Percentiles rank a stretch among this genome's conserved stretches.
Evolutionary conservation across 2,113 vertebrate genomes (phyloP).

Genomic region (Tapirus terrestris): DNA sequence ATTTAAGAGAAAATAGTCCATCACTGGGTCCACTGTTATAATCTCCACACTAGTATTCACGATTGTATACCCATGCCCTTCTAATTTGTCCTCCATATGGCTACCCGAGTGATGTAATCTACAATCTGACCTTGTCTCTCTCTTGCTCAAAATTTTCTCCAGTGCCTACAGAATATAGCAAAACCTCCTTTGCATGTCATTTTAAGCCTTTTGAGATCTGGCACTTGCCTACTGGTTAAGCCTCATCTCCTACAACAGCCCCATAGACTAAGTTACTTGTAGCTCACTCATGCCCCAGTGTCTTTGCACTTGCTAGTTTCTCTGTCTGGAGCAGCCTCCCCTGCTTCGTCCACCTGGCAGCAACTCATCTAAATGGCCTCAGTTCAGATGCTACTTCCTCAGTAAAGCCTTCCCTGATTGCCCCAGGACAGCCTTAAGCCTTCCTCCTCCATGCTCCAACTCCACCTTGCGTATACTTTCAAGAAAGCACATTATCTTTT

Average conservation of each 20-base stretch:
- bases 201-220: not conserved
- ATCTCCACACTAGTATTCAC: not conserved
- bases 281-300: not conserved
- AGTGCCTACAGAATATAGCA: not conserved
- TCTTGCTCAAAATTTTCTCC: not conserved
- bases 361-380: not conserved
- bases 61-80: not conserved
- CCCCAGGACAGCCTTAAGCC: not conserved
- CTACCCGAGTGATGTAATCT: not conserved
- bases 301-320: not conserved
- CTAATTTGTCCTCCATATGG: not conserved
- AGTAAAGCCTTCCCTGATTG: not conserved
- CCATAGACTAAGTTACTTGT: not conserved
- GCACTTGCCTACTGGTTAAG: not conserved
- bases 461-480: not conserved
- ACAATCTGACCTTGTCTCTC: not conserved
- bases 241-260: not conserved
- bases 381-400: not conserved
- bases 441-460: too few relatives aligned
- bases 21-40: not conserved
- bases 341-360: not conserved
- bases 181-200: not conserved
- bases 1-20: not conserved
- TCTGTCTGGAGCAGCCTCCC: not conserved
- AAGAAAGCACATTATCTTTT: not conserved